Conservation (phyloP, 2,797 vertebrate genomes). For the Danio jaintianensis region DNA sequence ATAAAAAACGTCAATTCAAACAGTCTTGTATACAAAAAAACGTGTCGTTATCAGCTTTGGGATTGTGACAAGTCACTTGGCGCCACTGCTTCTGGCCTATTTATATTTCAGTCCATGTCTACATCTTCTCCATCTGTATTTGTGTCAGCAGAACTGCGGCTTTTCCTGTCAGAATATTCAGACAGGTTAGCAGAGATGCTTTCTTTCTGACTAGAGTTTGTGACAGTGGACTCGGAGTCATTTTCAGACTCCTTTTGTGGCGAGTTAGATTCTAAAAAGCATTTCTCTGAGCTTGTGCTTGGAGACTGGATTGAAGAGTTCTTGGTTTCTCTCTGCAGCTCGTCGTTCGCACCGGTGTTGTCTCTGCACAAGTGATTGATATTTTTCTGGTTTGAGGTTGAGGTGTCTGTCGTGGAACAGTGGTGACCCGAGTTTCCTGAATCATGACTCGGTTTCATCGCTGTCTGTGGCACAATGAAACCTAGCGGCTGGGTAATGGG, state of each 20-base stretch:
- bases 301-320: constrained; percentile 57
- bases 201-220: constrained; percentile 72
- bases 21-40: constrained; percentile 78
- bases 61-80: constrained; percentile 68
- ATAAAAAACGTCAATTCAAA: constrained; percentile 70
- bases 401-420: constrained; percentile 70
- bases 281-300: constrained; percentile 61
- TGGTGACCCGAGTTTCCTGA: constrained; percentile 59
- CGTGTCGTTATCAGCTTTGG: constrained; percentile 79
- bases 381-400: constrained; percentile 61
- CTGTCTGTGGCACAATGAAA: constrained; percentile 92
- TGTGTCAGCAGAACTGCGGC: constrained; percentile 72
- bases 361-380: constrained; percentile 67
- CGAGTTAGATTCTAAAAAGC: constrained; percentile 62
- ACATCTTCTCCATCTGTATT: constrained; percentile 85
- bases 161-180: constrained; percentile 72
- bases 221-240: constrained; percentile 67
- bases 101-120: constrained; percentile 85
- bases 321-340: constrained; percentile 53
- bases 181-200: constrained; percentile 74
- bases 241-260: constrained; percentile 62
- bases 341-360: constrained; percentile 60
- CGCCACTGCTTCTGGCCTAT: background rate
- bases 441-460: constrained; percentile 81
- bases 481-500: constrained; percentile 94